phyloP scores from a whole-genome alignment of 37 sponge, comb jelly and placozoan genomes.

The Eunapius fragilis region DNA sequence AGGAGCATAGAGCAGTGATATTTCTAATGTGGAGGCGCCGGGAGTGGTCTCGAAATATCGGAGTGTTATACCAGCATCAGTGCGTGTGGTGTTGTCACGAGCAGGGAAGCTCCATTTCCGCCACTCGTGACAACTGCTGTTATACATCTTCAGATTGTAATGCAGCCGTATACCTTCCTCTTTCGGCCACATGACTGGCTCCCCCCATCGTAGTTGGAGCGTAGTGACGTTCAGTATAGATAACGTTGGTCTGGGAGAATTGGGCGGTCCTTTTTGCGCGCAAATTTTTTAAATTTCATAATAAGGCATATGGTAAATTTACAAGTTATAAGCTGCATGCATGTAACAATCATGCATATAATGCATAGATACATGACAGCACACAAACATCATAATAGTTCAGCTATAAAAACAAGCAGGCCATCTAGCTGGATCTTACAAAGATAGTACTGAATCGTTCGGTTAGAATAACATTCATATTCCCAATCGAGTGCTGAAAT shows the following conservation, averaged over 20 bases:
- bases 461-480: too few species aligned
- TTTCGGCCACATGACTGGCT: background rate
- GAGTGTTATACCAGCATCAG: background rate
- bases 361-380: too few species aligned
- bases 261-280: background rate
- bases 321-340: too few species aligned
- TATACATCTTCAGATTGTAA: background rate
- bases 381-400: too few species aligned
- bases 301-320: too few species aligned
- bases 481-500: too few species aligned
- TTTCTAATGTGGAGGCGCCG: background rate
- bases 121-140: background rate
- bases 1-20: background rate
- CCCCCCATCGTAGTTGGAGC: background rate
- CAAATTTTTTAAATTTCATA: background rate
- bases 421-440: too few species aligned
- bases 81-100: background rate
- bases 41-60: background rate
- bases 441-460: too few species aligned
- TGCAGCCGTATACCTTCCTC: background rate
- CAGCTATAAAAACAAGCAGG: too few species aligned
- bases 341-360: too few species aligned
- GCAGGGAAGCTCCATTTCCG: background rate
- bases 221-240: background rate
- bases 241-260: background rate